Evolutionary conservation across 1,140 invertebrate genomes (phyloP), one percentile per base, ranked within the genome.

Genomic region (Leptopilina boulardi): DNA sequence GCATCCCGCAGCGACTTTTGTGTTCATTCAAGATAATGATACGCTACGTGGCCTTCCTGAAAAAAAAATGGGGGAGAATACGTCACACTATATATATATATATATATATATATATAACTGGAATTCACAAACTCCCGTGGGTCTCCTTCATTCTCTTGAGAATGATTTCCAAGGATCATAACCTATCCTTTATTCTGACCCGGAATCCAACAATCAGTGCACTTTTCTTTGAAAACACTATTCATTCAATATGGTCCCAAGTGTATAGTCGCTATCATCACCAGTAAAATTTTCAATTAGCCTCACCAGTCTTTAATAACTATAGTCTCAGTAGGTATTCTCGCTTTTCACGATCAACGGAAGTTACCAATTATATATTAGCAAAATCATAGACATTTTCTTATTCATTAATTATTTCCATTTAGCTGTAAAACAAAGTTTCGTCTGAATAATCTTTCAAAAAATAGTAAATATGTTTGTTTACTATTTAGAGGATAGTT

Each of bases 121-220:
- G 81, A 85, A 87, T 85, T 70, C 82, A 38, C 6, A 77, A 76
- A 75, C 77, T 84, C 80, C 73, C 71, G 59, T 76, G 73, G 77
- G 76, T 82, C 77, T 75, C 73, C n/a, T n/a, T n/a, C 3, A 41
- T 10, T 41, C 38, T 47, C 47, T 34, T 34, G 30, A 34, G 6
- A 86, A 87, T 80, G 70, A 84, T 80, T 88, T 88, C 86, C 83
- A 85, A 81, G 81, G 85, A 88, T 80, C 82, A 76, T 76, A 77
- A 85, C 59, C 79, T 76, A 77, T 82, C 80, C 73, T 73, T 75
- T 80, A n/a, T n/a, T 76, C 77, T 71, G 73, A 84, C 74, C 80
- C 76, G 77, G 77, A 84, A 83, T 83, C 76, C 78, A 51, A 81
- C 1, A 4, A 38, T 9, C 34, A 8, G 70, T 21, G 26, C 71